Evolutionary conservation across 2,113 vertebrate species (phyloP), one percentile per base, ranked within the genome.

Genomic region (Ranitomeya variabilis): DNA sequence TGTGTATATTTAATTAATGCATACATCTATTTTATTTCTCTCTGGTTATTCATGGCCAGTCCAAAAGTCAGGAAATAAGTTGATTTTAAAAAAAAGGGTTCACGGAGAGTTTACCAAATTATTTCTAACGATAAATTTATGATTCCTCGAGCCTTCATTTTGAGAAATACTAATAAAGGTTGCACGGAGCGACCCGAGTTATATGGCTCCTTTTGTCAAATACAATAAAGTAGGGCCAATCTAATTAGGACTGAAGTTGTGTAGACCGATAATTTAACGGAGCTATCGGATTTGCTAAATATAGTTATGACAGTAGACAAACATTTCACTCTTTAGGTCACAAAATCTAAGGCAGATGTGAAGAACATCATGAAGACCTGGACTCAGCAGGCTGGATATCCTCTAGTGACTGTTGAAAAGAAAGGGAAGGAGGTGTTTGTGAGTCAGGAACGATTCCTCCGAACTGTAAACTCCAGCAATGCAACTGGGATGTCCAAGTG

Each of bases 361-460:
- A 95, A 97, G 67, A 94, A 95, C 90, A 95, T 99, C 93, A 99
- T 99, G 98, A 96, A 93, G 91, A 97, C 97, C 0, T 99, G 98
- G 98, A 97, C 97, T 15, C 91, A 95, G 16, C 96, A 97, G 89
- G 98, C 97, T 93, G 98, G 98, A 84, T 97, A 99, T 94, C 98
- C 98, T 66, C 91, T 99, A 92, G 96, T 99, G 83, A 98, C 96
- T 26, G 94, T 98, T 83, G 94, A 90, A 82, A 95, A 91, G 87
- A 94, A 93, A 31, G 96, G 95, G 83, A 95, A 91, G 77, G 80
- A 91, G 81, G 93, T 99, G 90, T 92, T 76, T 85, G 21, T 99
- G 54, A 93, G 95, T 11, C 98, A 99, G 91, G 97, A 99, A 90
- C 96, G 93, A 87, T 98, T 98, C 91, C 93, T 95, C 60, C 94